phyloP scores from a whole-genome alignment of 2,888 invertebrate genomes.

The Amiota mariae region DNA sequence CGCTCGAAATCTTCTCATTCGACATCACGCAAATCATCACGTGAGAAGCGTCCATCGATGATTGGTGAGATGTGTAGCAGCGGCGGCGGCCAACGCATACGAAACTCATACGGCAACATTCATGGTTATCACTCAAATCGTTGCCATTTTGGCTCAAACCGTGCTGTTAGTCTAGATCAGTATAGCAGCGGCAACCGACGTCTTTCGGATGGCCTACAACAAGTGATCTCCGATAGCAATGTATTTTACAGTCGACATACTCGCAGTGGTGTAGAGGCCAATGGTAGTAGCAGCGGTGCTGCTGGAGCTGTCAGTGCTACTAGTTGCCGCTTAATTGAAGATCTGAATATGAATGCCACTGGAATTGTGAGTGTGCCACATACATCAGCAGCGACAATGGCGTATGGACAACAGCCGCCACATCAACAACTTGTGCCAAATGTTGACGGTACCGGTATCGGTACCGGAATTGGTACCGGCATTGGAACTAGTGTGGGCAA shows the following conservation, averaged over 20 bases:
- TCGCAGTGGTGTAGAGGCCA: conserved; percentile 61
- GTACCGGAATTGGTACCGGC: conserved; percentile 21
- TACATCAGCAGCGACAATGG: conserved; percentile 31
- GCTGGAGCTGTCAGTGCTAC: background rate
- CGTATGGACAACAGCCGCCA: conserved; percentile 28
- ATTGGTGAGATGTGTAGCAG: conserved; percentile 74
- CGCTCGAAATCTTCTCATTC: conserved; percentile 79
- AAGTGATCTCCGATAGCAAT: conserved; percentile 73
- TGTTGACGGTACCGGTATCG: conserved; percentile 34
- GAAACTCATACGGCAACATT: conserved; percentile 74
- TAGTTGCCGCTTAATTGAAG: conserved; percentile 49
- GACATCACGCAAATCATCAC: conserved; percentile 80
- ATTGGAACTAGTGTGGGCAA: background rate
- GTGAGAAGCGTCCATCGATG: conserved; percentile 77
- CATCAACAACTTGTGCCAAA: conserved; percentile 48
- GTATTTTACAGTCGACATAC: conserved; percentile 73
- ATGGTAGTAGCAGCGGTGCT: background rate
- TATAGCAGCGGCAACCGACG: conserved; percentile 73
- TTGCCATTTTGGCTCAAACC: conserved; percentile 73
- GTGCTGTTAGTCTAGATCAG: conserved; percentile 73
- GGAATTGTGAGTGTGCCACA: conserved; percentile 41
- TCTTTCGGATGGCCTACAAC: conserved; percentile 72
- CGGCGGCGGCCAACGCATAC: conserved; percentile 72
- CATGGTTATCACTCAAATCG: conserved; percentile 73
- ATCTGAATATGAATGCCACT: conserved; percentile 61